Conservation (phyloP, 1,140 invertebrate species). For the Brachionus calyciflorus region DNA sequence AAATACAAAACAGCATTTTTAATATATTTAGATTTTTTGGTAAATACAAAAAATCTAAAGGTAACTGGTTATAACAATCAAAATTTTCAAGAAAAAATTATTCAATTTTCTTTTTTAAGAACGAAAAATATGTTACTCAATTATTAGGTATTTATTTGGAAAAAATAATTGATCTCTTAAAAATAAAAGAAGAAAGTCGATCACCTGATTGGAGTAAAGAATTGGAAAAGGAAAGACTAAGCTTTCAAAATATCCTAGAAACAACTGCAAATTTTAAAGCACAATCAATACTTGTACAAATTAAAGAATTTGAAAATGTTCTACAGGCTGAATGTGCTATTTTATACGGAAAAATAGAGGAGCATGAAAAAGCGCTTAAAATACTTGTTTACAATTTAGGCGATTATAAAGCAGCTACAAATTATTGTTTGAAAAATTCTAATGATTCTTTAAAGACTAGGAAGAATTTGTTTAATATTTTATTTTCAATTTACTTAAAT, state of each 20-base stretch:
- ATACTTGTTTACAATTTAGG: constrained; percentile 29
- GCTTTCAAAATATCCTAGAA: neutral
- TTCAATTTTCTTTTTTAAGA: neutral
- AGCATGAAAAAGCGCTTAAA: constrained; percentile 45
- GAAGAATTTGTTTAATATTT: constrained; percentile 33
- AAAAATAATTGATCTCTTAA: constrained; percentile 25
- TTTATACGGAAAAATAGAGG: constrained; percentile 44
- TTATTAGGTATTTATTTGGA: constrained; percentile 30
- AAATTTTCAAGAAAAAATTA: neutral
- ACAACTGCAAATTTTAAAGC: constrained; percentile 12
- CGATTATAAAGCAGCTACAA: constrained; percentile 25
- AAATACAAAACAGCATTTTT: constrained; percentile 29
- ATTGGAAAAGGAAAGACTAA: neutral
- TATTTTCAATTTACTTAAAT: constrained; percentile 36
- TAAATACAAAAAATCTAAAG: constrained; percentile 21
- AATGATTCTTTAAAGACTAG: constrained; percentile 25
- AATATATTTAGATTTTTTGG: constrained; percentile 24
- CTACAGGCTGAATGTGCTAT: constrained; percentile 35
- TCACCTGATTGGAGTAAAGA: neutral
- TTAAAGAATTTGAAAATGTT: constrained; percentile 36
- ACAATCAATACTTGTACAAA: neutral
- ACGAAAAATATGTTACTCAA: constrained; percentile 36
- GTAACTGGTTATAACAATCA: neutral
- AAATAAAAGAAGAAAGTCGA: neutral
- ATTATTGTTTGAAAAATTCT: constrained; percentile 39